Percentiles rank a stretch among this genome's conserved stretches.
Conservation (phyloP, 2,113 vertebrate genomes). For the Salvelinus namaycush region DNA sequence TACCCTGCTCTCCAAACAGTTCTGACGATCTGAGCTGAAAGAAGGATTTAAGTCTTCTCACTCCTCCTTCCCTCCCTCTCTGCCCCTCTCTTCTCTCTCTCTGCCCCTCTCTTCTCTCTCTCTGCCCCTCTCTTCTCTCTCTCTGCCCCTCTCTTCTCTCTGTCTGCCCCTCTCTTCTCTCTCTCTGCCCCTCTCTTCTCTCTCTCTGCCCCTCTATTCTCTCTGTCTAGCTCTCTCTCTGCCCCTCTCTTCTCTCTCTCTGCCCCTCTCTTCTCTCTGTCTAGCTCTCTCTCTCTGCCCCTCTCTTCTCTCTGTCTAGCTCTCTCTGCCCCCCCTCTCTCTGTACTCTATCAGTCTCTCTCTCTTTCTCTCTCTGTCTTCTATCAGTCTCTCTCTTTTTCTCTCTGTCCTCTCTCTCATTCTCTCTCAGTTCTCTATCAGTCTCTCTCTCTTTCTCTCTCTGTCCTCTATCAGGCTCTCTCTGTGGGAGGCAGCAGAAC, state of each 20-base stretch:
- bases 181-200: too few relatives aligned
- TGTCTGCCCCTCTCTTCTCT: neutral
- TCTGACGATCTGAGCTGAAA: constrained; percentile 46
- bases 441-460: neutral
- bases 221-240: neutral
- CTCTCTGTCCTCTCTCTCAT: neutral
- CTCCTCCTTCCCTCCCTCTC: neutral
- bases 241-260: constrained; percentile 5
- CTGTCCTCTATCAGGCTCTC: neutral
- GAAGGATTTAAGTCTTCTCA: constrained; percentile 56
- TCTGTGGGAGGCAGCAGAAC: neutral
- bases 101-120: neutral
- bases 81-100: constrained; percentile 19
- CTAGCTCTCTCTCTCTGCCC: too few relatives aligned
- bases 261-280: too few relatives aligned
- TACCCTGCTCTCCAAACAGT: constrained; percentile 64
- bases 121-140: neutral
- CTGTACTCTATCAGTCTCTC: neutral
- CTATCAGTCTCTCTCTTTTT: neutral
- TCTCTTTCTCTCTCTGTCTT: neutral
- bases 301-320: neutral
- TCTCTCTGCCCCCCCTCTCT: neutral
- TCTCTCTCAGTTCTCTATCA: constrained; percentile 14
- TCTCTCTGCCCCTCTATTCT: neutral
- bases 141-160: neutral